phyloP scores from a whole-genome alignment of 2,888 invertebrate species.

The Drosophila melanosoma region DNA sequence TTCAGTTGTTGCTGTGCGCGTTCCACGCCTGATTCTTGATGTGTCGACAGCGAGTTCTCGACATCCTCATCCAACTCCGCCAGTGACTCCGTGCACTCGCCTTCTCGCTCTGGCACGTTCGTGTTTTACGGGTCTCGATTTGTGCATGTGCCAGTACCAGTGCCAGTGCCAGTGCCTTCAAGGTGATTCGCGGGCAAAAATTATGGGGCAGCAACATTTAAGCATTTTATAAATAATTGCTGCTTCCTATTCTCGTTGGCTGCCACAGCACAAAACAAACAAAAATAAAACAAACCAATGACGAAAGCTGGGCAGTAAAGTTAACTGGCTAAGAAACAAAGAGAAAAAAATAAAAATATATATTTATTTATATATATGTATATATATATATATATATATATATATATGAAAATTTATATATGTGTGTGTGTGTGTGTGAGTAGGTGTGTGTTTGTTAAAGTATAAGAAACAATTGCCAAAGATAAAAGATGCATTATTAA shows the following conservation, averaged over 20 bases:
- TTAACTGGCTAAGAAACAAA: not conserved
- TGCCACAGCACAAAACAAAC: not conserved
- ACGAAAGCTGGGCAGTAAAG: not conserved
- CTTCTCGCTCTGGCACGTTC: slow-evolving; percentile 4
- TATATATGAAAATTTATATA: not conserved
- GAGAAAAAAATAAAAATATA: not conserved
- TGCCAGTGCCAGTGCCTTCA: slow-evolving; percentile 3
- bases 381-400: not conserved
- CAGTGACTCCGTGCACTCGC: not conserved
- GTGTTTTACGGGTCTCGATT: slow-evolving; percentile 11
- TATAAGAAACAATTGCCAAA: not conserved
- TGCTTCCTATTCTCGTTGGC: not conserved
- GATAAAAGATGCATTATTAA: slow-evolving; percentile 1
- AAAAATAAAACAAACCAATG: not conserved
- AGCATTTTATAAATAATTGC: not conserved
- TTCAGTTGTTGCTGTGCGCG: slow-evolving; percentile 68
- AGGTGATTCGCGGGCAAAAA: slow-evolving; percentile 20
- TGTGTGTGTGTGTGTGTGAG: not conserved
- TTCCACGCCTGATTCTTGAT: slow-evolving; percentile 41
- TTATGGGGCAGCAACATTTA: not conserved
- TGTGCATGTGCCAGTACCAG: slow-evolving; percentile 2
- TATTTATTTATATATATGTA: not conserved
- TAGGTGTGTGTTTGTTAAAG: not conserved
- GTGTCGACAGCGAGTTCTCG: not conserved
- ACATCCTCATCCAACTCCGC: slow-evolving; percentile 1